Base-by-base conservation (phyloP, 1,140 invertebrate genomes). In the Eriocheir sinensis region DNA sequence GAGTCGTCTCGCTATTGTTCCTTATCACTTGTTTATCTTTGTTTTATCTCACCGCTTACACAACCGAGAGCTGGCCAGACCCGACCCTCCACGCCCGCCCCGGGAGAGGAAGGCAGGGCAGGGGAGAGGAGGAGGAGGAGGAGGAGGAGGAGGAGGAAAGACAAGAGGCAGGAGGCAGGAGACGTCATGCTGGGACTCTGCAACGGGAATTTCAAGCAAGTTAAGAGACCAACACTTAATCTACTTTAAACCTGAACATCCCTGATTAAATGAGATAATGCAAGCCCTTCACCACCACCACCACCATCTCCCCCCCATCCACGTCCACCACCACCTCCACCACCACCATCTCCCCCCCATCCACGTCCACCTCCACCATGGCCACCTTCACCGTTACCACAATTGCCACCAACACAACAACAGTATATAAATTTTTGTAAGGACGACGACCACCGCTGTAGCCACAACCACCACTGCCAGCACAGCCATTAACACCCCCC, bases 1-100 rank as follows among this genome's bases (percentile, higher is more conserved):
- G 60, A 72, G 60, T 72, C 60, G 60, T 72, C 60, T 72, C 60
- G 60, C 60, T n/a, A n/a, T 72, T 72, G 60, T 72, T n/a, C 60
- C 60, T 72, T 72, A 72, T 72, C 60, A n/a, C 21, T 72, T 72
- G 60, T 72, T 72, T 72, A 72, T 72, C 60, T 72, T 72, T 72
- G 60, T 72, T 72, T 72, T 72, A 72, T 72, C 60, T n/a, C 27
- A 72, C 60, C 60, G 60, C 60, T 72, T 72, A 72, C 60, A 72
- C 60, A 72, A 72, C n/a, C 27, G n/a, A 72, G 60, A 72, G 60
- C 27, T 72, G 60, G 60, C 27, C 21, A 72, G 60, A n/a, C 60
- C 21, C 44, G 4, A 4, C 60, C 60, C 60, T 21, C 60, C 4
- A 4, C 17, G 34, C 86, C 40, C 27, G n/a, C 27, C 40, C 40